A percentile compares a stretch with the other conserved stretches of the same genome.
These are phyloP conservation scores for Agrotis puta DNA, from an alignment of 2,888 invertebrate genomes.

Conservation along the genomic window DNA sequence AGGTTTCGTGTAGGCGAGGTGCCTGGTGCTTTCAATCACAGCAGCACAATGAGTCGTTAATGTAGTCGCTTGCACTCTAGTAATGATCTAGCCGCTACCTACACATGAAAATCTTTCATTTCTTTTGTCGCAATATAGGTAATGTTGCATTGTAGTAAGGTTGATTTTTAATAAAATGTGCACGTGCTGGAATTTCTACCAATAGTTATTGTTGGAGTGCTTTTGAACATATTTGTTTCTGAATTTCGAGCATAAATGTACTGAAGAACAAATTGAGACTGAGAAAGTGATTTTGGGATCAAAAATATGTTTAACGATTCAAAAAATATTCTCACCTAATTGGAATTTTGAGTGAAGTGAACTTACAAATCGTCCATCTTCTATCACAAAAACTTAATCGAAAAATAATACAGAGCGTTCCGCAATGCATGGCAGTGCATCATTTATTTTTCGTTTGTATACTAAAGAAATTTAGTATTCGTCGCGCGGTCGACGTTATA, in stretches of 20 bases:
- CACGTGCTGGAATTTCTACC: constrained; percentile 4
- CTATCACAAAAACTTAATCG: constrained; percentile 78
- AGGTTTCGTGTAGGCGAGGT: constrained; percentile 77
- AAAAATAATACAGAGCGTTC: constrained; percentile 80
- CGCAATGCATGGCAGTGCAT: constrained; percentile 82
- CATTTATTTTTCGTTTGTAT: constrained; percentile 87
- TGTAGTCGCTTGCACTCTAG: constrained; percentile 71
- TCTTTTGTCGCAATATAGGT: constrained; percentile 53
- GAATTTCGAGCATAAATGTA: neutral
- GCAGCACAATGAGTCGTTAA: constrained; percentile 82
- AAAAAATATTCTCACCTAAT: constrained; percentile 24
- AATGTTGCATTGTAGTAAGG: constrained; percentile 39
- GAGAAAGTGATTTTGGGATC: neutral
- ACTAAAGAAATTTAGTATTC: constrained; percentile 89
- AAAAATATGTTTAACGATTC: neutral
- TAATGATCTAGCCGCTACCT: constrained; percentile 74
- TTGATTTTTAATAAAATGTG: constrained; percentile 4
- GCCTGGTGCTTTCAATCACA: constrained; percentile 78
- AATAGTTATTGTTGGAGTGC: neutral
- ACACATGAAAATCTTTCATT: constrained; percentile 72
- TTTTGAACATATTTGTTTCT: neutral
- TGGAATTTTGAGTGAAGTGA: constrained; percentile 29
- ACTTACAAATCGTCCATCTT: constrained; percentile 26
- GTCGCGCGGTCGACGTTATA: constrained; percentile 87
- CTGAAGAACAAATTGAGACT: too few species aligned